These are phyloP conservation scores for Cetoscarus ocellatus DNA, from an alignment of 2,797 vertebrate genomes.

Conservation along the genomic window DNA sequence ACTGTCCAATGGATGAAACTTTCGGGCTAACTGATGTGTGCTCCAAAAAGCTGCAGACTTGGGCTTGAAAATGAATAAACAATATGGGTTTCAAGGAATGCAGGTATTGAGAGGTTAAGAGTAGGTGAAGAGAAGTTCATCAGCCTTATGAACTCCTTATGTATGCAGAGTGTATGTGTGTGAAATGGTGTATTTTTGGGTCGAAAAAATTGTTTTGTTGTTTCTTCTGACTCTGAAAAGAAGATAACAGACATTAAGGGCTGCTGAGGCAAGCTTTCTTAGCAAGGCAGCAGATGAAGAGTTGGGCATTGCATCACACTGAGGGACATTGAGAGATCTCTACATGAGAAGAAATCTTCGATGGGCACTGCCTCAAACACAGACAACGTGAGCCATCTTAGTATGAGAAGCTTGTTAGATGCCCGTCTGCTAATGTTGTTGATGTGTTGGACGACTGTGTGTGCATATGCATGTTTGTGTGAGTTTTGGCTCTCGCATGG, in stretches of 20 bases:
- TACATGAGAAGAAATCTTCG: constrained; percentile 75
- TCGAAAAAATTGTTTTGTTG: constrained; percentile 48
- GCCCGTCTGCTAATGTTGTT: constrained; percentile 68
- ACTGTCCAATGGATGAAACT: constrained; percentile 16
- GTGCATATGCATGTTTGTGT: constrained; percentile 23
- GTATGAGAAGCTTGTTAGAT: constrained; percentile 76
- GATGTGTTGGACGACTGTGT: constrained; percentile 63
- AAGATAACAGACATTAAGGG: constrained; percentile 55
- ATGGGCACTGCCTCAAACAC: constrained; percentile 75
- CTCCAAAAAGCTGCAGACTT: constrained; percentile 21
- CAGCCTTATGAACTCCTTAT: background rate
- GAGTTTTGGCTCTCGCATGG: constrained; percentile 41
- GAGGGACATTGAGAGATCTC: constrained; percentile 67
- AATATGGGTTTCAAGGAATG: background rate
- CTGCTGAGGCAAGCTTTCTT: constrained; percentile 68
- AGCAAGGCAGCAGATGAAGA: constrained; percentile 67
- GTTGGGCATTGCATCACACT: constrained; percentile 69
- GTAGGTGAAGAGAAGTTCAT: background rate
- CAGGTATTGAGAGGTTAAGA: background rate
- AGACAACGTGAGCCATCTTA: constrained; percentile 68
- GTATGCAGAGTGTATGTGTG: constrained; percentile 4
- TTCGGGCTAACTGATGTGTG: constrained; percentile 37
- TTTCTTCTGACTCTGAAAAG: constrained; percentile 55
- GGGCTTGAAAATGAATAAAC: constrained; percentile 18
- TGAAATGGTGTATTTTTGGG: constrained; percentile 14